Evolutionary conservation across 2,888 invertebrate species (phyloP), one percentile per base, ranked within the genome.

Genomic region (Sycophila texana): DNA sequence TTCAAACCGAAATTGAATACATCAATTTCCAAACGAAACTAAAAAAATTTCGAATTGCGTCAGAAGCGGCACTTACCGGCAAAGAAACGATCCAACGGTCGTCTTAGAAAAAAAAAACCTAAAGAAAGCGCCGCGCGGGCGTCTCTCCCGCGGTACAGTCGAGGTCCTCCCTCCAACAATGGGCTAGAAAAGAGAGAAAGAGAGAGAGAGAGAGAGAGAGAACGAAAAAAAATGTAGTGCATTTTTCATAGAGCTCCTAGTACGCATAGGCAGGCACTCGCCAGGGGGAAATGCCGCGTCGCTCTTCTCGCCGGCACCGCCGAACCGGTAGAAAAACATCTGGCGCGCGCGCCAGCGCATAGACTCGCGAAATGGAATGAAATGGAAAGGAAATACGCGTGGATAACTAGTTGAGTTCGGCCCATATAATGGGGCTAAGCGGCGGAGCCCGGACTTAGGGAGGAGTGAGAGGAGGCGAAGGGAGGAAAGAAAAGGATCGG

Each of bases 371-470:
- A 81, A 82, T 80, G 82, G 80, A 81, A 82, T 82, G 85, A 83
- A 84, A 84, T 82, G 86, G 84, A 88, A 87, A 86, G 86, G 87
- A 89, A 88, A 88, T 84, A 85, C 84, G 84, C 85, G 84, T 84
- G 84, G 84, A 86, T 84, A 86, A 87, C 85, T 85, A 87, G 86
- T 85, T 81, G 49, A 73, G 83, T 82, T 82, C 82, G 84, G 78
- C 79, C 70, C 79, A 71, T 71, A 73, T 80, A 77, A 80, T 77
- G 55, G 53, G 30, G 49, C 63, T 5, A 39, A 39, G 39, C 63
- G 30, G 39, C 51, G 67, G 63, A 67, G 30, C 60, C 58, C 49
- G 16, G 53, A 18, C 7, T 2, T 16, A 22, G 51, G 12, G 26
- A n/a, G 61, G 22, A n/a, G 26, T 22, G 16, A 16, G 57, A 16